These are phyloP conservation scores for Sakesphorus luctuosus DNA, from an alignment of 2,113 vertebrate genomes.

Conservation along the genomic window DNA sequence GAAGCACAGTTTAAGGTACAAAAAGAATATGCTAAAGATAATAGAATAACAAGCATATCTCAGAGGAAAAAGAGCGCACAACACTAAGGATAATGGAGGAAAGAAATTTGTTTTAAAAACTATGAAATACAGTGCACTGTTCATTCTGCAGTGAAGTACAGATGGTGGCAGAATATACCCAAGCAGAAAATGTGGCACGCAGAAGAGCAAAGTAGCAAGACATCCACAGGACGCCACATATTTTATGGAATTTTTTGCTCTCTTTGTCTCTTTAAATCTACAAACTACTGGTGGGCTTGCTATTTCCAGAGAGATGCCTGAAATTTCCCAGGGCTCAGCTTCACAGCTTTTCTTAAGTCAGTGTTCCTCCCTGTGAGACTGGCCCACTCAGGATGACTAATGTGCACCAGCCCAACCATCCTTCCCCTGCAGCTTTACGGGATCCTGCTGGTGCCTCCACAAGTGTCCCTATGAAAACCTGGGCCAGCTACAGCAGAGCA, in stretches of 20 bases:
- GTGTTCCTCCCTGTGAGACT: not conserved
- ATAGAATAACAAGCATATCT: not conserved
- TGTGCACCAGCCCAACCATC: not conserved
- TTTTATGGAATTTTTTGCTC: not conserved
- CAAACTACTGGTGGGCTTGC: not conserved
- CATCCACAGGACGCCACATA: not conserved
- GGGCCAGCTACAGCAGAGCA: not conserved
- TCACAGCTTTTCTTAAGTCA: not conserved
- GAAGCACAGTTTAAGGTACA: not conserved
- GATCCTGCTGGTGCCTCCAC: not conserved
- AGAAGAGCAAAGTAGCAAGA: not conserved
- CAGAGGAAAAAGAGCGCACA: not conserved
- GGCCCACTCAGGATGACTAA: conserved; percentile 9
- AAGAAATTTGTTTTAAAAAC: not conserved
- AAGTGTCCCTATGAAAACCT: not conserved
- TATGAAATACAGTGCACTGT: not conserved
- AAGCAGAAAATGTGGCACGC: not conserved
- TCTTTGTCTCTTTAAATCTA: not conserved
- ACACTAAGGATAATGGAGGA: not conserved
- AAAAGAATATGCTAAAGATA: not conserved
- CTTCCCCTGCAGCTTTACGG: not conserved
- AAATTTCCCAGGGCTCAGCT: not conserved
- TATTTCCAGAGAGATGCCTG: not conserved
- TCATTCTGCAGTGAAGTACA: not conserved
- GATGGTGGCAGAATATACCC: not conserved